Percentiles rank a stretch among this genome's conserved stretches.
Conservation (phyloP, 2,113 vertebrate species). For the Spilogale gracilis region DNA sequence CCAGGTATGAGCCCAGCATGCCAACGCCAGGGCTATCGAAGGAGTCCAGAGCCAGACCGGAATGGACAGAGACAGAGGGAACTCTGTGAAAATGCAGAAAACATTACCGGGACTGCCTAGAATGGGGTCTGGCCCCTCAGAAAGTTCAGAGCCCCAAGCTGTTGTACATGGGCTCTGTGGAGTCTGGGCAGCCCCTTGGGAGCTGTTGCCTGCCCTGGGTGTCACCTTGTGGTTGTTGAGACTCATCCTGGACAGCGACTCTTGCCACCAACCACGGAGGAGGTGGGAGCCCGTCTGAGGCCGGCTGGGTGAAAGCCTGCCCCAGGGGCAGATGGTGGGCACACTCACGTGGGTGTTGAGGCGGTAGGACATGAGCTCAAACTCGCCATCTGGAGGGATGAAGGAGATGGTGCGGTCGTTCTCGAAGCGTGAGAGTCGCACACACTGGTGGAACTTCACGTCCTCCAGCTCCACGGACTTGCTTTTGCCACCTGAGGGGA, state of each 20-base stretch:
- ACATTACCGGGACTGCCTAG: neutral
- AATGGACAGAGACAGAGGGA: neutral
- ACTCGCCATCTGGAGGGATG: slow-evolving; percentile 95
- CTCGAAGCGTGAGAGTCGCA: slow-evolving; percentile 95
- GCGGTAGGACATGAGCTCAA: slow-evolving; percentile 97
- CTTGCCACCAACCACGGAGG: neutral
- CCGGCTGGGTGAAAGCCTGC: neutral
- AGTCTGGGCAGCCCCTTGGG: neutral
- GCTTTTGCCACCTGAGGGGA: slow-evolving; percentile 91
- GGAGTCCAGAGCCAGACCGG: neutral
- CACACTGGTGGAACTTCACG: slow-evolving; percentile 97
- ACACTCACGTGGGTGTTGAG: slow-evolving; percentile 93
- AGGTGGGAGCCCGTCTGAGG: neutral
- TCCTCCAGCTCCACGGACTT: slow-evolving; percentile 96
- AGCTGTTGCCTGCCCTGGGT: accelerated
- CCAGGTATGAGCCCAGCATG: neutral
- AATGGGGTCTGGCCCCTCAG: neutral
- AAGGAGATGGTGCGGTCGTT: slow-evolving; percentile 96
- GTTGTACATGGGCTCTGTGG: neutral
- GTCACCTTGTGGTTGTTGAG: accelerated
- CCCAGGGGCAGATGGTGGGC: accelerated
- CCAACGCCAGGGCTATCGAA: neutral
- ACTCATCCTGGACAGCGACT: neutral
- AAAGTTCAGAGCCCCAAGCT: neutral
- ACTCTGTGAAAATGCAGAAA: neutral